Evolutionary conservation across 2,888 invertebrate genomes (phyloP), one percentile per base, ranked within the genome.

Genomic region (Endotricha flammealis): DNA sequence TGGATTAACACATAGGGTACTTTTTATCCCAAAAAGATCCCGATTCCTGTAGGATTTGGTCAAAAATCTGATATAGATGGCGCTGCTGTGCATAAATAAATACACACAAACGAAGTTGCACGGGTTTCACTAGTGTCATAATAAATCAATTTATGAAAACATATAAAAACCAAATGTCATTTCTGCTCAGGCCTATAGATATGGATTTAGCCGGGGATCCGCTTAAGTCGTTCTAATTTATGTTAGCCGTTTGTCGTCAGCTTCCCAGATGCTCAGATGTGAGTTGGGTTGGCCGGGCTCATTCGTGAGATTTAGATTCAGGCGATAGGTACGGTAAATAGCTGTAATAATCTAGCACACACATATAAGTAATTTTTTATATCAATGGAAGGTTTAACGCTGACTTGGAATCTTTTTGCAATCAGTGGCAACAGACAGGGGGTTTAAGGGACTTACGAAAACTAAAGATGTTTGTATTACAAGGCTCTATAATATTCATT

Each of bases 151-250:
- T 25, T n/a, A 11, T 10, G 4, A 10, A 10, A 6, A 11, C n/a
- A 6, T 16, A 16, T 16, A 23, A 20, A 20, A 31, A 37, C 23
- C 28, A 22, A 28, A 37, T 27, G 32, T 37, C 33, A 27, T 29
- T 28, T 28, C 23, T 37, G 12, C 12, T 27, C 20, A 28, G 16
- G n/a, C 29, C 24, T 33, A 20, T 27, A 29, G 10, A 9, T 30
- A 29, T 12, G 34, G 23, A 29, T 30, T 29, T 36, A 29, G 28
- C 25, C 16, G 16, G 9, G n/a, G 7, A 25, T 29, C 12, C 28
- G 25, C 34, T 32, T 44, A 47, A 46, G 39, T 32, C 39, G 28
- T 22, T 23, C 40, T 44, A 42, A 47, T 47, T 47, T 47, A 47
- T 47, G 40, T 38, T 16, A 11, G 37, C 30, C 38, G 42, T 47